Evolutionary conservation across 2,113 vertebrate species (phyloP).

Genomic region (Phainopepla nitens): DNA sequence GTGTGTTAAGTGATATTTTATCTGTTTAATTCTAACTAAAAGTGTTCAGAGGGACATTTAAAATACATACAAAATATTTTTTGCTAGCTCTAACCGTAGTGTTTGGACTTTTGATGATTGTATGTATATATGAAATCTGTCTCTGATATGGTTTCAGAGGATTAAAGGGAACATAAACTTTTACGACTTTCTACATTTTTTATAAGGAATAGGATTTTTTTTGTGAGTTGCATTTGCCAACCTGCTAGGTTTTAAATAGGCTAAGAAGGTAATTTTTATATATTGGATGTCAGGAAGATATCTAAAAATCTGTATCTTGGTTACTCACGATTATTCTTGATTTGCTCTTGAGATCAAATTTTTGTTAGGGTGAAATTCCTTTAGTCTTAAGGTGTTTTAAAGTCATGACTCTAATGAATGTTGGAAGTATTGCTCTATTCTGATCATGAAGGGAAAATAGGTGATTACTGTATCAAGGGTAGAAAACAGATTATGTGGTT

Average conservation of each 20-base stretch:
- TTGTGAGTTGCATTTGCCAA: background rate
- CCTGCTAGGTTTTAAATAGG: background rate
- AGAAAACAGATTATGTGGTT: background rate
- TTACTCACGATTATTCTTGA: background rate
- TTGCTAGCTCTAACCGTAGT: background rate
- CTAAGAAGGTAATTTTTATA: background rate
- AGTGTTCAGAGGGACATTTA: background rate
- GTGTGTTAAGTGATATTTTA: background rate
- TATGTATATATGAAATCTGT: background rate
- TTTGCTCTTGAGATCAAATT: background rate
- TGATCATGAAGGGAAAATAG: background rate
- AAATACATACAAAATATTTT: background rate
- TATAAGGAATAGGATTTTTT: background rate
- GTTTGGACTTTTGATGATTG: background rate
- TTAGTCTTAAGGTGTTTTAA: background rate
- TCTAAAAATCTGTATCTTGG: background rate
- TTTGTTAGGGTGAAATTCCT: background rate
- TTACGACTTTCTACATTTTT: background rate
- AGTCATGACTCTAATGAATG: background rate
- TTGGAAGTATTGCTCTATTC: background rate
- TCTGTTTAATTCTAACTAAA: background rate
- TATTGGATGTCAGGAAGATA: background rate
- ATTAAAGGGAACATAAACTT: background rate
- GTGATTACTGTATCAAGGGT: background rate
- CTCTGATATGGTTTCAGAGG: background rate